phyloP scores from a whole-genome alignment of 53 echinoderm and acorn worm species.

The Actinopyga echinites region DNA sequence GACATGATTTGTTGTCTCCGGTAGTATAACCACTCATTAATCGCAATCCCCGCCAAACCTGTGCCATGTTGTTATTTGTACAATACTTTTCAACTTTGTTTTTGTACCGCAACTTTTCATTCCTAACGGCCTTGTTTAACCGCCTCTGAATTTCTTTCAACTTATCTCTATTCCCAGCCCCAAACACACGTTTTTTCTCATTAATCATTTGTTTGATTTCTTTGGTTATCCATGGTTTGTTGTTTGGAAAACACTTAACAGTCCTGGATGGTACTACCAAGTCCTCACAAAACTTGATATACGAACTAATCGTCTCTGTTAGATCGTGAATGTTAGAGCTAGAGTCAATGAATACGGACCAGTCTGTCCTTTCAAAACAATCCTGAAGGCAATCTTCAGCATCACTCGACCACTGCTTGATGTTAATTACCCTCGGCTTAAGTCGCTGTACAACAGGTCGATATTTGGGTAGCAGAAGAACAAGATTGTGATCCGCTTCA shows the following conservation, averaged over 20 bases:
- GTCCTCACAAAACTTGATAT: conserved; percentile 46
- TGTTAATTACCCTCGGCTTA: neutral
- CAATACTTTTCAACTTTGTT: neutral
- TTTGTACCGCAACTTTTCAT: conserved; percentile 2
- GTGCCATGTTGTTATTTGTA: conserved; percentile 20
- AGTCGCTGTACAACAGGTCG: neutral
- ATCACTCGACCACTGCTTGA: neutral
- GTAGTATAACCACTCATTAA: conserved; percentile 36
- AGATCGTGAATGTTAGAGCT: conserved; percentile 15
- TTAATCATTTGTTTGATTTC: conserved; percentile 40
- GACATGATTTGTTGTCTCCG: neutral
- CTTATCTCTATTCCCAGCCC: neutral
- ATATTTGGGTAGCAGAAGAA: neutral
- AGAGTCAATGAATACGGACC: conserved; percentile 18
- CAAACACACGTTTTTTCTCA: conserved; percentile 5
- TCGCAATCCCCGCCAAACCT: conserved; percentile 13
- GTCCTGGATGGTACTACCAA: conserved; percentile 3
- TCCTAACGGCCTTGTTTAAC: neutral
- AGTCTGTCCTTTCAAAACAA: neutral
- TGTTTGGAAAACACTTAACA: conserved; percentile 42
- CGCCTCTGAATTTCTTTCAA: neutral
- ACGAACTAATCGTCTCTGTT: neutral
- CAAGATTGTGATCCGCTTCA: neutral
- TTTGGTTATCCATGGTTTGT: conserved; percentile 42
- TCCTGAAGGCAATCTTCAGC: neutral